These are phyloP conservation scores for Drosophila basisetae DNA, from an alignment of 2,888 invertebrate species.

Conservation along the genomic window DNA sequence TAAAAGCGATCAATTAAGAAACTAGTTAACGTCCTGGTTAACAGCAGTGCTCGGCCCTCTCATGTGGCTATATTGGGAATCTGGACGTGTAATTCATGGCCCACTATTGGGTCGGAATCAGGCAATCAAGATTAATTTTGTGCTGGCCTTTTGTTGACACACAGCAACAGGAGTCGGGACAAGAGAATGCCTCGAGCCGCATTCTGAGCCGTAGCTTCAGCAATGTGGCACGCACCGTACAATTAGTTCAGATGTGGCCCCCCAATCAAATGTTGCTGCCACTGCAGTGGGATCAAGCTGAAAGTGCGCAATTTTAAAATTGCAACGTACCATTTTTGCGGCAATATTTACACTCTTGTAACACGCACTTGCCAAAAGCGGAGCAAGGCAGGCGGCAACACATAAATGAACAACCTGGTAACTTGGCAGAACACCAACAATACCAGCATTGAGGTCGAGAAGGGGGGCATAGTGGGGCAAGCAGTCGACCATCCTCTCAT, in stretches of 20 bases:
- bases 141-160: conserved; percentile 33
- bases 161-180: conserved; percentile 11
- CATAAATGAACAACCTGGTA: conserved; percentile 14
- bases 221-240: conserved; percentile 36
- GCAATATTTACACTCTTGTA: conserved; percentile 58
- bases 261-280: conserved; percentile 49
- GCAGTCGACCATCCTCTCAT: conserved; percentile 3
- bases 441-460: conserved; percentile 22
- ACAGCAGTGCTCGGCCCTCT: not conserved
- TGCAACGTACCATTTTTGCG: conserved; percentile 49
- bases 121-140: conserved; percentile 54
- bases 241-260: conserved; percentile 49
- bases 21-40: not conserved
- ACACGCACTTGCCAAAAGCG: conserved; percentile 11
- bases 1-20: not conserved
- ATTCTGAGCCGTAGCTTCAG: conserved; percentile 3
- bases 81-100: conserved; percentile 13
- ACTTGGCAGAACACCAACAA: conserved; percentile 1
- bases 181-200: conserved; percentile 6
- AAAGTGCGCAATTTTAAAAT: conserved; percentile 56
- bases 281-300: conserved; percentile 36
- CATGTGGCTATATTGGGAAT: conserved; percentile 12
- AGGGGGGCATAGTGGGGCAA: not conserved
- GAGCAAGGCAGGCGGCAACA: not conserved
- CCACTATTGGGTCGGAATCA: conserved; percentile 29